Base-by-base conservation (phyloP, 2,797 vertebrate genomes). In the Tenualosa ilisha region DNA sequence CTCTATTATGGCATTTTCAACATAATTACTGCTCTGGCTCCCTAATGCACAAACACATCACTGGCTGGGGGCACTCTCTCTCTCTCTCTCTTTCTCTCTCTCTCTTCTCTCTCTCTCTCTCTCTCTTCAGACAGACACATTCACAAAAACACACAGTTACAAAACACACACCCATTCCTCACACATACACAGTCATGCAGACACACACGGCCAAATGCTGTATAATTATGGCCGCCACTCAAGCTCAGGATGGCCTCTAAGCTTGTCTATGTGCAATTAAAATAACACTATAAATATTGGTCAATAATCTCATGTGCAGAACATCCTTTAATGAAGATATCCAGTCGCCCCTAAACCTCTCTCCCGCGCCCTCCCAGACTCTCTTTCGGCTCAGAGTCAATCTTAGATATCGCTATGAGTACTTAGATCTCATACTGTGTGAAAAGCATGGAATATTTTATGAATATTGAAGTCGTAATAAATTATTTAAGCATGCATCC, bases 301-400 rank as follows among this genome's bases (percentile, higher is more conserved):
- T 12, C 65, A 72, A 72, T 72, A 37, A 72, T 72, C 65, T 72
- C 26, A 72, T 31, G 65, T 11, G 13, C 26, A 37, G 65, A 37
- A 0, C 43, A 72, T 15, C 26, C 61, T 24, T 26, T 63, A 63
- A 63, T 72, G 88, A 87, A 89, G 86, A 53, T n/a, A 49, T 50
- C 88, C 92, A 37, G 26, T 68, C 3, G 31, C 65, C 65, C 13
- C 65, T 17, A 59, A 59, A 22, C 54, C 15, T 4, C 2, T 13
- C 13, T 20, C 54, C 54, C 54, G 15, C 54, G 0, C 4, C 54
- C 15, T 59, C 54, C 20, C 54, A 59, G 54, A 20, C 20, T 3
- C 54, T 59, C 17, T 5, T 59, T 20, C 17, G 20, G 54, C 1
- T 22, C 3, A 59, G 43, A 6, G 17, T 59, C 20, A 5, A 20